These are phyloP conservation scores for Myrmecobius fasciatus DNA, from an alignment of 2,113 vertebrate species.

Conservation along the genomic window DNA sequence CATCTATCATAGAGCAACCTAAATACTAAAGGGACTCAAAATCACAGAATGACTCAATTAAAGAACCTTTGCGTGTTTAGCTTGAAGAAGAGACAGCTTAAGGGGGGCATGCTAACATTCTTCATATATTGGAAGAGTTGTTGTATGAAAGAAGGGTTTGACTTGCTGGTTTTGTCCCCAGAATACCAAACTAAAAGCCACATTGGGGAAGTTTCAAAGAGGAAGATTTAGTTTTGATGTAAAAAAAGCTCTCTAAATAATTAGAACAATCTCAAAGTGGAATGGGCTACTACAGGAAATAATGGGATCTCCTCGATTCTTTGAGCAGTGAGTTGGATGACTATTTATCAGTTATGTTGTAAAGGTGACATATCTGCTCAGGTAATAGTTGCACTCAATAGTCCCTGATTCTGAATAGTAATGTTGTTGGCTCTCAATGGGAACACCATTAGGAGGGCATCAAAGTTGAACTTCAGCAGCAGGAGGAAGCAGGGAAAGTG, in stretches of 20 bases:
- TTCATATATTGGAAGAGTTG: background rate
- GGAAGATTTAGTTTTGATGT: background rate
- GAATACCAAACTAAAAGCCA: background rate
- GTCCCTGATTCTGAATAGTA: background rate
- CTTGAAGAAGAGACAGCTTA: background rate
- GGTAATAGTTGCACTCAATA: background rate
- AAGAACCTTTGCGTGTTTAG: background rate
- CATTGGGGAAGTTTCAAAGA: background rate
- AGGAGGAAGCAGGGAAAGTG: background rate
- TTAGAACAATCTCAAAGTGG: background rate
- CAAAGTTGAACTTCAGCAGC: background rate
- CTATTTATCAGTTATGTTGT: background rate
- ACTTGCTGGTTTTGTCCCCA: background rate
- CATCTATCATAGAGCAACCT: background rate
- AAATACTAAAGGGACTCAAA: background rate
- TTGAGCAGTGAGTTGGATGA: background rate
- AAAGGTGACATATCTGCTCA: background rate
- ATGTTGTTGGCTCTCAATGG: background rate
- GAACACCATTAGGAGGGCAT: background rate
- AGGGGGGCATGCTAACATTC: background rate
- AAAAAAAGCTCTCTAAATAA: background rate
- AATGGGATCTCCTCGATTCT: background rate
- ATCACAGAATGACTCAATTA: background rate
- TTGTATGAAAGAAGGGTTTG: background rate
- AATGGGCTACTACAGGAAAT: background rate